phyloP scores from a whole-genome alignment of 2,113 vertebrate genomes.

The Speoplatyrhinus poulsoni region DNA sequence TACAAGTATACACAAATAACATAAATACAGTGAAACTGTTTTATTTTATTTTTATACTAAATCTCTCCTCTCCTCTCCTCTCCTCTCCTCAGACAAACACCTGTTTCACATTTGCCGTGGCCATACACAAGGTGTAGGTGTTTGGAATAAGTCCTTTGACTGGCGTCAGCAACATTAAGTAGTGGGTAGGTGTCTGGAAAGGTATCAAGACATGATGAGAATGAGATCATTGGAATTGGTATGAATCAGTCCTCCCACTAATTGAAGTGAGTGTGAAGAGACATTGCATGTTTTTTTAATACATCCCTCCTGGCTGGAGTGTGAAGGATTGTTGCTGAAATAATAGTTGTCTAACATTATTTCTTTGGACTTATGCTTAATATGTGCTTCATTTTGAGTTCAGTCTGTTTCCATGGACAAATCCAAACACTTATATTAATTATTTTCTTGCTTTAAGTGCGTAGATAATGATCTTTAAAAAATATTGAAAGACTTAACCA shows the following conservation, averaged over 20 bases:
- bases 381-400: neutral
- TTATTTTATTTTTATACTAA: slow-evolving; percentile 25
- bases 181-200: slow-evolving; percentile 69
- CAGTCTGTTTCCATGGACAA: neutral
- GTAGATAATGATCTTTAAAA: no score
- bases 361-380: neutral
- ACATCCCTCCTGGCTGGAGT: slow-evolving; percentile 41
- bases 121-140: slow-evolving; percentile 67
- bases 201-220: slow-evolving; percentile 61
- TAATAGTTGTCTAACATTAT: slow-evolving; percentile 26
- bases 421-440: no score
- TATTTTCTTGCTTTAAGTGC: no score
- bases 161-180: slow-evolving; percentile 57
- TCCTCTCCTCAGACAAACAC: slow-evolving; percentile 67
- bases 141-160: slow-evolving; percentile 62
- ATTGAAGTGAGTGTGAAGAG: slow-evolving; percentile 46
- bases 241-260: slow-evolving; percentile 60
- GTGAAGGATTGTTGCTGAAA: slow-evolving; percentile 20
- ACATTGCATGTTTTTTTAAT: slow-evolving; percentile 35
- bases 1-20: neutral
- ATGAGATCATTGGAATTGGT: slow-evolving; percentile 65
- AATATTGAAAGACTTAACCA: no score
- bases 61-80: slow-evolving; percentile 43
- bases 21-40: neutral
- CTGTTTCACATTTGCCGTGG: slow-evolving; percentile 73